Evolutionary conservation across 2,797 vertebrate genomes (phyloP), one percentile per base, ranked within the genome.

Genomic region (Sebastes iracundus): DNA sequence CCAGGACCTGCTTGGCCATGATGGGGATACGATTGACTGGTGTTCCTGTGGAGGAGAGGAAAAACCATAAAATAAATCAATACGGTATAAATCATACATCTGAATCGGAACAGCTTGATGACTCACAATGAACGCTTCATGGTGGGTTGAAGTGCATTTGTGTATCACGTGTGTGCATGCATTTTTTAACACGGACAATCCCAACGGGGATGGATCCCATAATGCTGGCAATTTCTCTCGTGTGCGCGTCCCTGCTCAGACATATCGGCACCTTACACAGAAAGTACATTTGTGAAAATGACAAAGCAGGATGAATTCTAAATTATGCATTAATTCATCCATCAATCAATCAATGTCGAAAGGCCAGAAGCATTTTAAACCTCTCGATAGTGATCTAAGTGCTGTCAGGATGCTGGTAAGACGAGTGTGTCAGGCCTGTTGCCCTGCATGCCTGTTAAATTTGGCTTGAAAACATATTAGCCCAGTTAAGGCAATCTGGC

Each of bases 1-100:
- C 98, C 75, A 99, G 95, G 77, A 99, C 98, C 90, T 99, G 98
- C 93, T 99, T 99, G 82, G 98, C 98, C 98, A 99, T 99, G 94
- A 99, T 99, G 87, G 98, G 98, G 87, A 99, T 99, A 33, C 98
- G 95, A 95, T 99, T 99, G 83, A 99, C 98, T 0, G 98, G 98
- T 0, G 98, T 99, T 80, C 98, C 98, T 99, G 32, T 11, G 22
- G 27, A 73, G 25, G 22, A 73, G 4, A 74, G 22, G 49, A 49
- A 72, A n/a, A 72, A 67, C 18, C 53, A 84, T 13, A 60, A 67
- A 53, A 56, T 28, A 25, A 27, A 81, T 83, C 65, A 88, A 79
- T 73, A 70, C 10, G 2, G 23, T 28, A 42, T 6, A 73, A 74
- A 84, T 75, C 53, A 82, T 6, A 49, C 28, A 80, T 58, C 7